Base-by-base conservation (phyloP, 2,888 invertebrate genomes). In the Mythimna pallens region DNA sequence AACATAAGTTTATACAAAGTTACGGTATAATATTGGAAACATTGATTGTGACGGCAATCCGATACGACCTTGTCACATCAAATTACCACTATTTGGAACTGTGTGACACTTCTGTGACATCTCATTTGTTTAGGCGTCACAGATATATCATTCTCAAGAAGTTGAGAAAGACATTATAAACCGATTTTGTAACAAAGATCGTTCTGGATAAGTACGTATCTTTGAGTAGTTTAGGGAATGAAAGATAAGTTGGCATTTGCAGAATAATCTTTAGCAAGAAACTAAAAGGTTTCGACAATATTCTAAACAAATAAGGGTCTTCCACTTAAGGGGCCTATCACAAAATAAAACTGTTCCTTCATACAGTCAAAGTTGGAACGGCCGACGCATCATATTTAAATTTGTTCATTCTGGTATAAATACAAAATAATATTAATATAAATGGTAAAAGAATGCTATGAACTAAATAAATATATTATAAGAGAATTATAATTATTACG, bases 121-220 rank as follows among this genome's bases (percentile, higher is more conserved):
- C 34, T 65, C 61, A 72, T 77, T 80, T 81, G 77, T 76, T 54
- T 69, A 50, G 34, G 52, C 40, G 36, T 59, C 63, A 64, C 63
- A 66, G 17, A 59, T 4, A 63, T 64, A 58, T 54, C 30, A 30
- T 43, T 22, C 3, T 30, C 36, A 50, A 73, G 73, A 17, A 47
- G 40, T 66, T 50, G 65, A 61, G 55, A 64, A 30, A 50, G 0
- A 17, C 7, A 52, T 14, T 34, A 14, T 36, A 36, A 36, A 64
- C n/a, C 3, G 5, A 2, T 64, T 34, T n/a, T 34, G n/a, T 34
- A 20, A 47, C 17, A 47, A 20, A 47, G 22, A 36, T 36, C 40
- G 10, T 17, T 36, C 20, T 7, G 10, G 36, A 12, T 36, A n/a
- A 5, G 0, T 43, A 43, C 43, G 43, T 43, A 36, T 36, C 36